Conservation (phyloP, 1,140 invertebrate genomes). For the Trypoxylus dichotomus region DNA sequence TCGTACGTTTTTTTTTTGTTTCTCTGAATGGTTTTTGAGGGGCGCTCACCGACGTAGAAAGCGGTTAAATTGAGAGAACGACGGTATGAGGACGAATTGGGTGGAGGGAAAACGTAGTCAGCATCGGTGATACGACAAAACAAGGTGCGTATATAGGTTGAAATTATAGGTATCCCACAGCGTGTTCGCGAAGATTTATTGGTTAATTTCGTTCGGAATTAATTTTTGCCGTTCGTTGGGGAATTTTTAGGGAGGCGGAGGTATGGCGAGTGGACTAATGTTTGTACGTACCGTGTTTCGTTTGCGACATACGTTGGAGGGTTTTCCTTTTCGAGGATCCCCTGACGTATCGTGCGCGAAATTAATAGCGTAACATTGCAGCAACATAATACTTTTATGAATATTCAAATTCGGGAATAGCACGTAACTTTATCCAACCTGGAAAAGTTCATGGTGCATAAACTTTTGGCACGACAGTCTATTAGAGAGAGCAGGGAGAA, state of each 20-base stretch:
- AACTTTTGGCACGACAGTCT: too few species aligned
- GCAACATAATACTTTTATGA: too few species aligned
- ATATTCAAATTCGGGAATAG: too few species aligned
- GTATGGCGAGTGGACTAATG: neutral
- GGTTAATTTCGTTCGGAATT: conserved; percentile 23
- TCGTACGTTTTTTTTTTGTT: neutral
- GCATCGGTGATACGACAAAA: neutral
- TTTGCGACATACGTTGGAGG: neutral
- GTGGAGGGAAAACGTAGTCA: neutral
- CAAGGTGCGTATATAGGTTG: neutral
- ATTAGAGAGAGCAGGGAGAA: too few species aligned
- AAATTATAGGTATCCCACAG: neutral
- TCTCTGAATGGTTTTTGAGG: neutral
- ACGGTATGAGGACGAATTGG: neutral
- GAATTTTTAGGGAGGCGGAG: neutral
- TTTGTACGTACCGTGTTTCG: too few species aligned
- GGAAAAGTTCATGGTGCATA: too few species aligned
- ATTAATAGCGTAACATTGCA: too few species aligned
- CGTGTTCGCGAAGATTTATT: conserved; percentile 2
- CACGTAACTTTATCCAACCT: too few species aligned
- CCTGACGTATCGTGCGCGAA: too few species aligned
- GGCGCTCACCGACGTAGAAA: neutral
- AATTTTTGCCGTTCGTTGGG: conserved; percentile 12
- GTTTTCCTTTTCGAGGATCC: neutral
- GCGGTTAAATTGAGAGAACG: conserved; percentile 2